Evolutionary conservation across 2,113 vertebrate genomes (phyloP).

Genomic region (Pygoscelis adeliae): DNA sequence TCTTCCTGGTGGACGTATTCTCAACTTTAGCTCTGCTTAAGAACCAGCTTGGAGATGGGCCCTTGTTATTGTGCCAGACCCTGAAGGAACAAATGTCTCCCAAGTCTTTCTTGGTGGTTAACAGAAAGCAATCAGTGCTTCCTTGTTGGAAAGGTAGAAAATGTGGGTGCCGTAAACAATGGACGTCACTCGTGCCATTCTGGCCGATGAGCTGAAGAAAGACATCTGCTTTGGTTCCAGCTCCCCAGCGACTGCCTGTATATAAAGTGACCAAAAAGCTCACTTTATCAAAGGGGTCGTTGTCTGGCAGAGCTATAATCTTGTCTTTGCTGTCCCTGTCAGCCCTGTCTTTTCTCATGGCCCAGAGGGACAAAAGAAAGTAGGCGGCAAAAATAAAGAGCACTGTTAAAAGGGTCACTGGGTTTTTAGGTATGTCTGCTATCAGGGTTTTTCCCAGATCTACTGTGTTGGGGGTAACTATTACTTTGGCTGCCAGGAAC

Average conservation of each 20-base stretch:
- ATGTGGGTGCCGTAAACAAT: constrained; percentile 58
- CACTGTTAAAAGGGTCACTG: constrained; percentile 51
- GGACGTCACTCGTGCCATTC: neutral
- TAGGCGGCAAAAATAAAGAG: constrained; percentile 32
- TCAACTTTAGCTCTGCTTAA: constrained; percentile 76
- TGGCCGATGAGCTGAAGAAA: constrained; percentile 67
- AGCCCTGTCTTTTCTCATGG: constrained; percentile 50
- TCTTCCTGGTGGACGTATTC: constrained; percentile 23
- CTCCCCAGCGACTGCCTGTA: constrained; percentile 68
- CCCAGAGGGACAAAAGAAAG: constrained; percentile 56
- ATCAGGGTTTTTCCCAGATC: constrained; percentile 32
- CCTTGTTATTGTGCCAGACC: constrained; percentile 68
- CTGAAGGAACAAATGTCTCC: constrained; percentile 68
- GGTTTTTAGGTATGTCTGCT: constrained; percentile 36
- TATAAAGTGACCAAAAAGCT: constrained; percentile 74
- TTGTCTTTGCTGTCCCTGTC: constrained; percentile 39
- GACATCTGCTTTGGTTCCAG: constrained; percentile 66
- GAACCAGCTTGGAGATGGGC: constrained; percentile 66
- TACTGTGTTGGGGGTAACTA: constrained; percentile 53
- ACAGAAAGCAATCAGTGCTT: constrained; percentile 64
- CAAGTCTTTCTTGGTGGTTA: constrained; percentile 54
- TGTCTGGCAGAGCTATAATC: constrained; percentile 66
- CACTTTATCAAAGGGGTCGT: constrained; percentile 62
- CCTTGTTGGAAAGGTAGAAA: constrained; percentile 44
- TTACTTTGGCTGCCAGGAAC: constrained; percentile 65